Evolutionary conservation across 2,888 invertebrate genomes (phyloP), one percentile per base, ranked within the genome.

Genomic region (Netelia inedita): DNA sequence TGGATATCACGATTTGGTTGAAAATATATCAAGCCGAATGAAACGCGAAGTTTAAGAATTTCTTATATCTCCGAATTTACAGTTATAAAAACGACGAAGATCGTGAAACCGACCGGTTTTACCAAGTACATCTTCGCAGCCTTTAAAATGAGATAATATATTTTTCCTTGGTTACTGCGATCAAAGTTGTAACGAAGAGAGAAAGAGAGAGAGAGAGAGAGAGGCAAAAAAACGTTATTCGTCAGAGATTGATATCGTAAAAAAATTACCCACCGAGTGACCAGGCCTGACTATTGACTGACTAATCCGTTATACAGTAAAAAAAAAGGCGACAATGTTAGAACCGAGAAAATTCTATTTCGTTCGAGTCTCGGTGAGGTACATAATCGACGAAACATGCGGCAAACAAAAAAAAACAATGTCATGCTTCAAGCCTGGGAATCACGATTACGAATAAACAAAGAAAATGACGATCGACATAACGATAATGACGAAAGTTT

Each of bases 401-500:
- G 35, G 35, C 6, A 1, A 2, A 1, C 14, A 8, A 35, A 5
- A 72, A 72, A 55, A 35, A 23, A 55, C 21, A 61, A 61, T 46
- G 23, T 65, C 11, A 53, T 71, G 10, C 3, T 66, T 61, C 28
- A n/a, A 55, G 53, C 10, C 55, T n/a, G 11, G 19, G 57, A 69
- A 71, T 57, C 10, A 21, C 11, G 28, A 78, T 71, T 41, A 19
- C 21, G 23, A 50, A n/a, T 53, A 21, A 50, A 81, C 16, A 75
- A 68, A 66, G 57, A 41, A 74, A 41, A 1, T 66, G n/a, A 63
- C 23, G 3, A 68, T 53, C 35, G 21, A 55, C 16, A 55, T 55
- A 57, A 10, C 10, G 50, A 79, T 61, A 28, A 16, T 66, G 35
- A 66, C 76, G 59, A 78, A 55, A 72, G 76, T 71, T 82, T 78